phyloP scores from a whole-genome alignment of 2,113 vertebrate genomes.

The Phrynosoma blainvillii region DNA sequence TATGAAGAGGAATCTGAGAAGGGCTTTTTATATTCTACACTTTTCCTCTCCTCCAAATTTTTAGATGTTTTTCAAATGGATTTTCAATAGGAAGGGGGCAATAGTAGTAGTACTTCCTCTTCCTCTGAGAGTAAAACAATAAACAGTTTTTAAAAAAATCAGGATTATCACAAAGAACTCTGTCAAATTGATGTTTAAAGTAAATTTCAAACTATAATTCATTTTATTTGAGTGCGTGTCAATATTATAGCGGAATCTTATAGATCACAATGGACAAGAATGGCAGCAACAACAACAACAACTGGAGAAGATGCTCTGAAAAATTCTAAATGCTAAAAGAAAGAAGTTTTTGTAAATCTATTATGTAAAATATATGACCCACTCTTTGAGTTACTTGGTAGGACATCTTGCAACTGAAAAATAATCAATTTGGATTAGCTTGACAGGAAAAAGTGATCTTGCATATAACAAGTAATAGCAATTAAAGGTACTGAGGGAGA shows the following conservation, averaged over 20 bases:
- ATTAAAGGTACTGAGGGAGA: neutral
- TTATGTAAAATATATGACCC: neutral
- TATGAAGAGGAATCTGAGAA: neutral
- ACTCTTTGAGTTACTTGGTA: neutral
- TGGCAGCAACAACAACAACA: neutral
- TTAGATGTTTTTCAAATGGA: neutral
- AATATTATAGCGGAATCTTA: neutral
- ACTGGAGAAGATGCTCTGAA: neutral
- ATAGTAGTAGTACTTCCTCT: too few relatives aligned
- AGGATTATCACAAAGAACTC: neutral
- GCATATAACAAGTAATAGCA: neutral
- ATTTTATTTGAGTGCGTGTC: neutral
- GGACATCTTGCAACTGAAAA: constrained; percentile 1
- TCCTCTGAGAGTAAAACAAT: neutral
- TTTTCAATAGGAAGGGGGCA: neutral
- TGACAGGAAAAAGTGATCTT: constrained; percentile 16
- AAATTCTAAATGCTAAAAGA: neutral
- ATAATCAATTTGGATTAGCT: constrained; percentile 11
- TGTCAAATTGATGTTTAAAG: neutral
- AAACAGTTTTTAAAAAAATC: neutral
- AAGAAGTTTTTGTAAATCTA: too few relatives aligned
- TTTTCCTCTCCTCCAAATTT: neutral
- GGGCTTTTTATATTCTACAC: neutral
- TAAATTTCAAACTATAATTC: neutral
- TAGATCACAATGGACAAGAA: neutral